These are phyloP conservation scores for Callorhinus ursinus DNA, from an alignment of 2,113 vertebrate genomes.

Conservation along the genomic window DNA sequence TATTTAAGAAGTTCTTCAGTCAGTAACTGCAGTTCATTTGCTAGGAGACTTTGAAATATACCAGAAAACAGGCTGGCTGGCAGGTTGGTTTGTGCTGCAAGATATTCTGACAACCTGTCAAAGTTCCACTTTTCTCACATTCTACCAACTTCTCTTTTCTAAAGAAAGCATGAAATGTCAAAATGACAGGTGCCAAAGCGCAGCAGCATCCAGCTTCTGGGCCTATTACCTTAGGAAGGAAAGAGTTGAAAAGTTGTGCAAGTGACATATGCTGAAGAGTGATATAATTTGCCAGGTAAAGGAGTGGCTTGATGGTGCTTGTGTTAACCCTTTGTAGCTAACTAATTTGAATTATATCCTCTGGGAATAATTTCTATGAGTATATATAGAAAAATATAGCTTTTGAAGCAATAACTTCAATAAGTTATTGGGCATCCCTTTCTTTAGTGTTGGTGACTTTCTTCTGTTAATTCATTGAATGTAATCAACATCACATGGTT, in stretches of 20 bases:
- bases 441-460: slow-evolving; percentile 60
- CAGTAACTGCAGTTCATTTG: slow-evolving; percentile 81
- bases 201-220: slow-evolving; percentile 84
- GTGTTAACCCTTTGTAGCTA: slow-evolving; percentile 79
- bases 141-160: slow-evolving; percentile 88
- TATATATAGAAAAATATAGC: neutral
- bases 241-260: slow-evolving; percentile 81
- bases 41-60: slow-evolving; percentile 87
- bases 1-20: slow-evolving; percentile 79
- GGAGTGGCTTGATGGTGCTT: slow-evolving; percentile 75
- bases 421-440: slow-evolving; percentile 27
- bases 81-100: slow-evolving; percentile 88
- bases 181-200: slow-evolving; percentile 87
- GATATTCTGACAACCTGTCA: slow-evolving; percentile 90
- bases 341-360: neutral
- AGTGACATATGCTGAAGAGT: slow-evolving; percentile 79
- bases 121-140: slow-evolving; percentile 90
- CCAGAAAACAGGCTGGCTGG: slow-evolving; percentile 88
- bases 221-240: slow-evolving; percentile 85
- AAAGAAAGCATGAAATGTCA: slow-evolving; percentile 90
- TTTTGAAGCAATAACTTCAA: neutral
- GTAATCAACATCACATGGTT: slow-evolving; percentile 74
- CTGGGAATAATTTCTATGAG: neutral
- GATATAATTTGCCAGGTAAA: slow-evolving; percentile 83
- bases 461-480: slow-evolving; percentile 76